A percentile compares a stretch with the other conserved stretches of the same genome.
Evolutionary conservation across 2,797 vertebrate species (phyloP).

Genomic region (Amblyraja radiata): DNA sequence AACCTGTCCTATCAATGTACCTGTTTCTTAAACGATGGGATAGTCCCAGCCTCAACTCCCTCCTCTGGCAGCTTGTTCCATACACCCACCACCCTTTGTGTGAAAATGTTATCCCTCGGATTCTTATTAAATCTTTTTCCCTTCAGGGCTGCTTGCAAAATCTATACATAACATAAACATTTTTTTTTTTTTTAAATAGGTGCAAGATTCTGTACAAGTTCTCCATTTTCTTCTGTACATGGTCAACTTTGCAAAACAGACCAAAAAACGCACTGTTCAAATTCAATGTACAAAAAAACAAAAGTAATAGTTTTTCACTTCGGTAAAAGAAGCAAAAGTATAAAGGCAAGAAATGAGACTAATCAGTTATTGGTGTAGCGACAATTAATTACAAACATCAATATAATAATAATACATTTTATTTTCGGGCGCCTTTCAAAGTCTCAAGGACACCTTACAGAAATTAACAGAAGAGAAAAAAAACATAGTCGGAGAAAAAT

Average conservation of each 20-base stretch:
- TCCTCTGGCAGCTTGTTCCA: too few relatives aligned
- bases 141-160: conserved; percentile 5
- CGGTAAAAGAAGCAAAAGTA: conserved; percentile 26
- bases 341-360: conserved; percentile 31
- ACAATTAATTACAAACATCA: conserved; percentile 36
- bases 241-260: conserved; percentile 15
- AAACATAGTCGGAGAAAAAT: too few relatives aligned
- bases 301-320: conserved; percentile 35
- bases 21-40: too few relatives aligned
- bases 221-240: conserved; percentile 28
- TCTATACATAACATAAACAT: conserved; percentile 1
- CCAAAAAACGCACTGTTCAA: conserved; percentile 13
- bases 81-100: too few relatives aligned
- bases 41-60: too few relatives aligned
- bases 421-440: too few relatives aligned
- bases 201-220: conserved; percentile 30
- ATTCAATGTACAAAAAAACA: conserved; percentile 36
- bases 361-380: conserved; percentile 31
- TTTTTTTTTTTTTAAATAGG: conserved; percentile 29
- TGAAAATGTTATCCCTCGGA: too few relatives aligned
- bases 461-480: too few relatives aligned
- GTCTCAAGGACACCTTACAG: too few relatives aligned
- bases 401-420: too few relatives aligned
- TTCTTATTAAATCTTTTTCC: too few relatives aligned
- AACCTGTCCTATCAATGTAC: too few relatives aligned